Evolutionary conservation across 53 echinoderm and acorn worm species (phyloP), one percentile per base, ranked within the genome.

Genomic region (Echinometra lucunter): DNA sequence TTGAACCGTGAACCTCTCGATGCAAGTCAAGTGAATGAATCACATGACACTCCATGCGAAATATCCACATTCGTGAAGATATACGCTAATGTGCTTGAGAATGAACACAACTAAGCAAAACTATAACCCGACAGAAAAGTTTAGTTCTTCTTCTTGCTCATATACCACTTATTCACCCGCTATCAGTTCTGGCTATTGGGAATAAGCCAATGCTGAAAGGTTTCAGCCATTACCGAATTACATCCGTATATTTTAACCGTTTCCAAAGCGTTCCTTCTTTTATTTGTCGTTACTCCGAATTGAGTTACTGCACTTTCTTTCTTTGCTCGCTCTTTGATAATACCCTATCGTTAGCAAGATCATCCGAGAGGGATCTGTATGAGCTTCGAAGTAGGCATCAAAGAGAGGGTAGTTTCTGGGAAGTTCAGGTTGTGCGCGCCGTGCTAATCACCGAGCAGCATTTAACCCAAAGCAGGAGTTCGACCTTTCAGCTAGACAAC

Each of bases 231-330:
- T 85, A 53, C 85, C 28, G 13, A 49, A 85, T 85, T 85, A 85
- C 85, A 85, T 28, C 49, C 47, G 53, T 85, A 85, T 53, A 85
- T 85, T 30, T 49, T 49, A 30, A 10, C 85, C 11, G 47, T 85
- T 49, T 85, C 85, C 45, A 85, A 85, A 45, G 18, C 44, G 40
- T 78, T 78, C 42, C 37, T n/a, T n/a, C n/a, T n/a, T 81, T 81
- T 81, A 81, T 81, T 47, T 27, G 49, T 47, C 85, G 28, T 49
- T 85, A 23, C 75, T 8, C 27, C 85, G 28, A 85, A 25, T 11
- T 2, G 85, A n/a, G 45, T 9, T 85, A 85, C 30, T 85, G 49
- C 85, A 85, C 45, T 85, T 85, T 49, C 85, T 85, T 23, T 85
- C 49, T 78, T 23, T 85, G 85, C 28, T n/a, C 28, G 49, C 45